Percentiles rank a stretch among this genome's conserved stretches.
These are phyloP conservation scores for Gopherus flavomarginatus DNA, from an alignment of 2,113 vertebrate genomes.

Conservation along the genomic window DNA sequence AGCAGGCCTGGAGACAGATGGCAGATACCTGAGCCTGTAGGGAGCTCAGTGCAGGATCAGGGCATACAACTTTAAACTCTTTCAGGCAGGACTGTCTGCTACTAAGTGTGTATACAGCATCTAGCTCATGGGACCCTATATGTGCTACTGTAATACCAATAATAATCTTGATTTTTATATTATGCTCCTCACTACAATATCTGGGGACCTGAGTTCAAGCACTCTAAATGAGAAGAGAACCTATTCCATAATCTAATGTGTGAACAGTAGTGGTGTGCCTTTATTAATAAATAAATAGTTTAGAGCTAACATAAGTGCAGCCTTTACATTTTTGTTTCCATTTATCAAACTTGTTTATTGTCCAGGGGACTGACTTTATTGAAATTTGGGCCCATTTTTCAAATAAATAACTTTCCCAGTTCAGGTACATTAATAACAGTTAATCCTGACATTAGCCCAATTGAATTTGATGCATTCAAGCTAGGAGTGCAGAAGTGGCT, in stretches of 20 bases:
- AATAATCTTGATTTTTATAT: neutral
- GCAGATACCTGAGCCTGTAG: too few species aligned
- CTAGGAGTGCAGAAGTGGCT: neutral
- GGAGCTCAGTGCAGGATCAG: neutral
- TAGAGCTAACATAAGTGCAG: neutral
- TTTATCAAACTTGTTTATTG: constrained; percentile 7
- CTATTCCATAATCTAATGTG: rapidly evolving
- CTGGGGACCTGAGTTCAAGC: neutral
- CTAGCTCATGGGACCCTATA: neutral
- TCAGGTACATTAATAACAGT: constrained; percentile 27
- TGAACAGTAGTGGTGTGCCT: neutral
- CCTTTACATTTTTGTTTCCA: neutral
- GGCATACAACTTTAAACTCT: neutral
- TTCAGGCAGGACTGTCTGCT: neutral
- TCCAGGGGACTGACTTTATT: neutral
- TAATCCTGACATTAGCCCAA: constrained; percentile 32
- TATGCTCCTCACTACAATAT: neutral
- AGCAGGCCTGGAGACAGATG: neutral
- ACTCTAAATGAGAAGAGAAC: rapidly evolving
- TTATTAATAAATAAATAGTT: neutral
- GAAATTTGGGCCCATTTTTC: neutral
- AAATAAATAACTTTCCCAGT: constrained; percentile 6
- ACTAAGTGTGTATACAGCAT: neutral
- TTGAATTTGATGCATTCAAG: constrained; percentile 23
- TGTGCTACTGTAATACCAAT: neutral